Evolutionary conservation across 2,113 vertebrate genomes (phyloP).

Genomic region (Alectura lathami): DNA sequence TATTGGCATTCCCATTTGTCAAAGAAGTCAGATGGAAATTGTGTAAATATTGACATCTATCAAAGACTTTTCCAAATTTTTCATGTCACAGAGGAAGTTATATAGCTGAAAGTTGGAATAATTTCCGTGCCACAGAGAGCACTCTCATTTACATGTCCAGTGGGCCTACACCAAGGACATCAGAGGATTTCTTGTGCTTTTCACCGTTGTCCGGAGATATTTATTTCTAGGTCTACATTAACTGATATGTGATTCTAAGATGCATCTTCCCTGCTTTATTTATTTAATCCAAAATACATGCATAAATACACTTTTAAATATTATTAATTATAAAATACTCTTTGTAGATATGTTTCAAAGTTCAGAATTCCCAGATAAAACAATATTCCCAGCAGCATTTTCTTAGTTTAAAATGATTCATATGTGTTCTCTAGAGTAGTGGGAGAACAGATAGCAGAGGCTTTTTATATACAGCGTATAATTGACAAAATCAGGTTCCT

Average conservation of each 20-base stretch:
- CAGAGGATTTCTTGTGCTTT: background rate
- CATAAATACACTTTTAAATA: background rate
- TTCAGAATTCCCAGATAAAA: constrained; percentile 44
- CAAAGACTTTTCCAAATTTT: background rate
- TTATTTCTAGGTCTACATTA: background rate
- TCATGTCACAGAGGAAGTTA: background rate
- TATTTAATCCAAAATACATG: background rate
- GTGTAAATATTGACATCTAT: background rate
- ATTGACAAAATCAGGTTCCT: constrained; percentile 45
- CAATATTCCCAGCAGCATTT: constrained; percentile 43
- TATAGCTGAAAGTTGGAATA: background rate
- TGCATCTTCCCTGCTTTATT: background rate
- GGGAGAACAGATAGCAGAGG: constrained; percentile 33
- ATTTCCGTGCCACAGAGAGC: background rate
- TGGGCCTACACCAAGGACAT: background rate
- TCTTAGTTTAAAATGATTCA: constrained; percentile 36
- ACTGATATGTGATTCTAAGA: background rate
- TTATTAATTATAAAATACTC: background rate
- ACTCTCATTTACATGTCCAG: background rate
- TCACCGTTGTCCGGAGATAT: background rate
- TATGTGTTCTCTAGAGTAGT: constrained; percentile 11
- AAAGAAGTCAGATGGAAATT: background rate
- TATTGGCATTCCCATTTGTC: background rate
- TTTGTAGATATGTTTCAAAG: background rate
- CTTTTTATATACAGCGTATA: constrained; percentile 2